phyloP scores from a whole-genome alignment of 2,888 invertebrate species.

The Dorcus parallelipipedus region DNA sequence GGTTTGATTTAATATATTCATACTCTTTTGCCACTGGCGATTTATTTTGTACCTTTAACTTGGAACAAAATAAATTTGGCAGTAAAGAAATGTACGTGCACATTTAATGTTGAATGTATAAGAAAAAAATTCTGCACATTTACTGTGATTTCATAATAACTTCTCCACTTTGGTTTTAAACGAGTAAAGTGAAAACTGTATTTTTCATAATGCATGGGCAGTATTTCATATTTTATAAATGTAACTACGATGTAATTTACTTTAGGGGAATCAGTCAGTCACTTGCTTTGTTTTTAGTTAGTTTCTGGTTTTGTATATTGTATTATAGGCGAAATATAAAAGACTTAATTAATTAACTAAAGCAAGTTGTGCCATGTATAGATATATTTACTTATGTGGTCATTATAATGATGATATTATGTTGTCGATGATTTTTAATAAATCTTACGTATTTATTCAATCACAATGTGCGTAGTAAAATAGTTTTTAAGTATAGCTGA shows the following conservation, averaged over 20 bases:
- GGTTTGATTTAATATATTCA: too few species aligned
- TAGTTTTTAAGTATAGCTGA: too few species aligned
- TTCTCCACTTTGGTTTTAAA: neutral
- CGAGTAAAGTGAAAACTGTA: conserved; percentile 13
- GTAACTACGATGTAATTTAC: conserved; percentile 1
- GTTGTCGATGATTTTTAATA: neutral
- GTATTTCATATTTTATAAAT: conserved; percentile 21
- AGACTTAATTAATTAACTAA: conserved; percentile 1
- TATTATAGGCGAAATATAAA: neutral
- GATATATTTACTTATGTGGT: neutral
- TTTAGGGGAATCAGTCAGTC: too few species aligned
- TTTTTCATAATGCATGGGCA: conserved; percentile 23
- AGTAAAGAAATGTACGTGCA: too few species aligned
- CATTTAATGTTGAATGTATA: neutral
- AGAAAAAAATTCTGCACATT: conserved; percentile 10
- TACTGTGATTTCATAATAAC: conserved; percentile 15
- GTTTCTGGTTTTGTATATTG: neutral
- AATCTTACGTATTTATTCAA: neutral
- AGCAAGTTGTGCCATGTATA: conserved; percentile 8
- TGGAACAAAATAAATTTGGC: too few species aligned
- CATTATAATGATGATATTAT: neutral
- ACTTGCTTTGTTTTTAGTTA: neutral
- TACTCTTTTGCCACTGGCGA: too few species aligned
- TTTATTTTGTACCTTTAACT: too few species aligned
- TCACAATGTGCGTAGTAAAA: too few species aligned